Evolutionary conservation across 2,888 invertebrate species (phyloP).

Genomic region (Eledone cirrhosa): DNA sequence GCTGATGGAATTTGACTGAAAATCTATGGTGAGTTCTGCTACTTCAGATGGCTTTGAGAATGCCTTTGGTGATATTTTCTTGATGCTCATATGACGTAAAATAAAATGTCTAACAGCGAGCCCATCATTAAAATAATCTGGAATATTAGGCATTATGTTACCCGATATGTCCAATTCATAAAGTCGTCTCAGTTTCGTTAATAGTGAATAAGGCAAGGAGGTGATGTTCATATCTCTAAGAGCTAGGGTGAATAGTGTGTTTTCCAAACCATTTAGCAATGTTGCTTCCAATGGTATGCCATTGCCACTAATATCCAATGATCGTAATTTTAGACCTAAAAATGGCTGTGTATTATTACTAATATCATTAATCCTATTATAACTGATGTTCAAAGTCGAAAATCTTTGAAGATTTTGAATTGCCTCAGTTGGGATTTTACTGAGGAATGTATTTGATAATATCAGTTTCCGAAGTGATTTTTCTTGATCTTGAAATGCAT

Average conservation of each 20-base stretch:
- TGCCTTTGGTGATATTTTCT: background rate
- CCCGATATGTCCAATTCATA: slow-evolving; percentile 3
- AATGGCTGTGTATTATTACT: background rate
- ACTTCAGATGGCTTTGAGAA: background rate
- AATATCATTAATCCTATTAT: background rate
- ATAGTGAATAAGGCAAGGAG: background rate
- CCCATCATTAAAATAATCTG: background rate
- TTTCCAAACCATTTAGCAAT: background rate
- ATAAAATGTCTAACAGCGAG: slow-evolving; percentile 2
- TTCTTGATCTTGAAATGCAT: background rate
- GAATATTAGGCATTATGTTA: background rate
- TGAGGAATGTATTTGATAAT: background rate
- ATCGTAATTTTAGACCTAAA: background rate
- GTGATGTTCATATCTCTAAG: background rate
- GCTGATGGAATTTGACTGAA: background rate
- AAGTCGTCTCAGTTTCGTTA: background rate
- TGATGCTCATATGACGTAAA: background rate
- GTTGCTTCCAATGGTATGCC: background rate
- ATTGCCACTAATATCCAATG: slow-evolving; percentile 16
- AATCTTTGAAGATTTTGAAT: background rate
- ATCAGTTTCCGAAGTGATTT: background rate
- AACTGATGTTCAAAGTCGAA: background rate
- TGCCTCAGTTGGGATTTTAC: background rate
- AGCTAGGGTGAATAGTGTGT: background rate
- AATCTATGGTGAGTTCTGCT: background rate